Evolutionary conservation across 1,140 invertebrate genomes (phyloP), one percentile per base, ranked within the genome.

Genomic region (Tribolium castaneum): DNA sequence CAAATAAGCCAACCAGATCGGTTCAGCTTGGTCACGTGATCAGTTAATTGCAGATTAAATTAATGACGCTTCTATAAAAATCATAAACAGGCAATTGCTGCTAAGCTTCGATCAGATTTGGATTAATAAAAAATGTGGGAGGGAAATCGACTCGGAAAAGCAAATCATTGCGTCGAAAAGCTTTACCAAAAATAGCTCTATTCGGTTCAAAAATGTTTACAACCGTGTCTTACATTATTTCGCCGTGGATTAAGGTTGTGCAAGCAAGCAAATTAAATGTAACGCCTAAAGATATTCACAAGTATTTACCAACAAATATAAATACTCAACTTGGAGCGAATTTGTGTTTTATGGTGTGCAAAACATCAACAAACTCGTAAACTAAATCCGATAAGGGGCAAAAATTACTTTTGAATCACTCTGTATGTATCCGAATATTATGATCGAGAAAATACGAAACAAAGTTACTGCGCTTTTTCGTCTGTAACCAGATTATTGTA

Each of bases 121-220:
- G 3, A 59, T 59, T 25, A 25, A 59, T 59, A 59, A 59, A 7
- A 59, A 59, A 59, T 59, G 54, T 66, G 25, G 30, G 6, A 39
- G 5, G 34, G 6, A 66, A 35, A 35, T 34, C 59, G 12, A 9
- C 34, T 22, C 10, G 30, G 6, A 30, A 62, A 30, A 62, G 56
- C 22, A 34, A 62, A 62, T 62, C 5, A 30, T 66, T 66, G 6
- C 54, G 35, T 12, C 34, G 3, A 4, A 66, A n/a, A 6, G 25
- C 19, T 66, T 66, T 59, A 35, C 59, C 34, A 35, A 66, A 66
- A 66, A 66, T 66, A 66, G 13, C 9, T 66, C 35, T 39, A 22
- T 22, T 66, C 19, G 3, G 22, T n/a, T 6, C 6, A 6, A 12
- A 52, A 52, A 52, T 52, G 16, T 52, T 52, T 52, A 52, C 12